Evolutionary conservation across 2,113 vertebrate species (phyloP).

Genomic region (Ptilorrhoa leucosticta): DNA sequence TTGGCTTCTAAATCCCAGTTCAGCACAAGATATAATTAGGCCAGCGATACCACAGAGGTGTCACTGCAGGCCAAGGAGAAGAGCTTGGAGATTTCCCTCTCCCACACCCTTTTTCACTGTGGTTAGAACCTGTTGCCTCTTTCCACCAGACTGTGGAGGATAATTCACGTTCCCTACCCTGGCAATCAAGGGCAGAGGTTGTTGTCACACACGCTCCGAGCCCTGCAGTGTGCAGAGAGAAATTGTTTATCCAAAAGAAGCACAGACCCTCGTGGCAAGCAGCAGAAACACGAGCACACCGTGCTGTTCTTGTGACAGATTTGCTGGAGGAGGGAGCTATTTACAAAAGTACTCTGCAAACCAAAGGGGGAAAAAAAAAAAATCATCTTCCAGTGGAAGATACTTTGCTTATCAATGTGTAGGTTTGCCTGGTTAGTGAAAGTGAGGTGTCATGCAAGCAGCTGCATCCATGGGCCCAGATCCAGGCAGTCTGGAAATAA

Average conservation of each 20-base stretch:
- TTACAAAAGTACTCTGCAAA: background rate
- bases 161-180: background rate
- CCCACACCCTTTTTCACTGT: background rate
- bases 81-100: background rate
- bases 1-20: slow-evolving; percentile 26
- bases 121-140: background rate
- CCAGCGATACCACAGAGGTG: background rate
- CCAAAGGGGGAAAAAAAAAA: background rate
- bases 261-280: background rate
- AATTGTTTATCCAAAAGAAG: background rate
- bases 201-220: background rate
- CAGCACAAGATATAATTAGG: slow-evolving; percentile 26
- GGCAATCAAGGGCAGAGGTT: background rate
- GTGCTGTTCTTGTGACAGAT: background rate
- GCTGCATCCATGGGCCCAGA: background rate
- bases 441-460: background rate
- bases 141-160: background rate
- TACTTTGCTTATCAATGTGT: background rate
- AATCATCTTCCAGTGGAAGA: background rate
- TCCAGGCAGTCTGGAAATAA: background rate
- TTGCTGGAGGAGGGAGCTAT: background rate
- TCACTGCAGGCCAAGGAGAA: background rate
- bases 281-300: background rate
- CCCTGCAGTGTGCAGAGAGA: background rate
- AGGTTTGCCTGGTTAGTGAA: background rate